Conservation (phyloP, 1,140 invertebrate genomes). For the Brachionus asplanchnoidis region DNA sequence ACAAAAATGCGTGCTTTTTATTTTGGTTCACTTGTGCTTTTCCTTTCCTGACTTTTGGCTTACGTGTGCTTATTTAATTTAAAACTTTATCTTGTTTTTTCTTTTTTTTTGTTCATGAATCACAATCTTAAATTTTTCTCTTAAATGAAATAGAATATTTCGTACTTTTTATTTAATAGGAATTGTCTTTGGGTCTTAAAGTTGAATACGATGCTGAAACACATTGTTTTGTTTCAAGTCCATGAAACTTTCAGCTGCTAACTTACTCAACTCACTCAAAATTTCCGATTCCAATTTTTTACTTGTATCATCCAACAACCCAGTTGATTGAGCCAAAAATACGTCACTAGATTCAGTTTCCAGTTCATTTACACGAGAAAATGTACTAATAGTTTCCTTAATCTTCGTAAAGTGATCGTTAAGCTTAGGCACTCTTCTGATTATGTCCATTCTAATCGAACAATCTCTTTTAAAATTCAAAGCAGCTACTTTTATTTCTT, state of each 20-base stretch:
- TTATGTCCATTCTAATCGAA: not conserved
- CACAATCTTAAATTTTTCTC: too few relatives aligned
- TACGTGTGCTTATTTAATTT: too few relatives aligned
- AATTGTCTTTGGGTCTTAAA: not conserved
- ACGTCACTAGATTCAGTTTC: not conserved
- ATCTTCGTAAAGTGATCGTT: not conserved
- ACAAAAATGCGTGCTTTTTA: too few relatives aligned
- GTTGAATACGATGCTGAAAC: not conserved
- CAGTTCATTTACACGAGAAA: not conserved
- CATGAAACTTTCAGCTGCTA: not conserved
- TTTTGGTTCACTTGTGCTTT: too few relatives aligned
- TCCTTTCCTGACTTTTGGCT: too few relatives aligned
- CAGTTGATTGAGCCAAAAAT: not conserved
- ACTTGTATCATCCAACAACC: not conserved
- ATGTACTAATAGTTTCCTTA: not conserved
- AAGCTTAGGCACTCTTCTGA: not conserved
- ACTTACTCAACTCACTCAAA: not conserved
- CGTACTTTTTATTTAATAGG: not conserved
- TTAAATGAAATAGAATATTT: too few relatives aligned
- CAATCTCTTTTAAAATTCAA: not conserved
- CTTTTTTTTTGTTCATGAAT: too few relatives aligned
- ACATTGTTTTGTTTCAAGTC: not conserved
- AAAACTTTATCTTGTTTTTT: too few relatives aligned
- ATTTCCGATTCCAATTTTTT: not conserved
- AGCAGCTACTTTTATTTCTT: not conserved